Conservation (phyloP, 92 coral and sea anemone species). For the Pocillopora grandis region DNA sequence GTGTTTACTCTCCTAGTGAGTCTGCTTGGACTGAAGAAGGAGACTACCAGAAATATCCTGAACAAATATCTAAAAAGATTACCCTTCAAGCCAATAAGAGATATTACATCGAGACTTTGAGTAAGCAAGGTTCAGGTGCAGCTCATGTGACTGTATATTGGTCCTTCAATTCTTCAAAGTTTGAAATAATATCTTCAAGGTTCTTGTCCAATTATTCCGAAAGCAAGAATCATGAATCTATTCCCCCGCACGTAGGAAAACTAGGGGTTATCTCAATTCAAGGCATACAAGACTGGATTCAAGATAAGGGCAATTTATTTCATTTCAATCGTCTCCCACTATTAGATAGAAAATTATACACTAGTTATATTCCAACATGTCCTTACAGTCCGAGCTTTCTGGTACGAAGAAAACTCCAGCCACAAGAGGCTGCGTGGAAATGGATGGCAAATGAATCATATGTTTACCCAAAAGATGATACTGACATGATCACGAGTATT, state of each 20-base stretch:
- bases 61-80: constrained; percentile 4
- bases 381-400: constrained; percentile 14
- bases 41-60: constrained; percentile 23
- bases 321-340: neutral
- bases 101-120: constrained; percentile 9
- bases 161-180: neutral
- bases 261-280: neutral
- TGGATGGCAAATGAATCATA: neutral
- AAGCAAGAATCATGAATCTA: neutral
- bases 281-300: no score
- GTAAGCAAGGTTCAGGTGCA: constrained; percentile 13
- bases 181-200: neutral
- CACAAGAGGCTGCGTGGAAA: neutral
- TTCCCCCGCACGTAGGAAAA: neutral
- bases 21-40: constrained; percentile 24
- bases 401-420: neutral
- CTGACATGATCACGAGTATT: neutral
- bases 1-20: neutral
- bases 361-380: neutral
- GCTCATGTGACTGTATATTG: constrained; percentile 19
- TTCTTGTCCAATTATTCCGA: neutral
- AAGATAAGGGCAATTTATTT: neutral
- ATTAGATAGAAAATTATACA: neutral
- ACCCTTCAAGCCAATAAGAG: constrained; percentile 1
- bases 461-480: constrained; percentile 26